Conservation (phyloP, 1,140 invertebrate species). For the Uloborus diversus region DNA sequence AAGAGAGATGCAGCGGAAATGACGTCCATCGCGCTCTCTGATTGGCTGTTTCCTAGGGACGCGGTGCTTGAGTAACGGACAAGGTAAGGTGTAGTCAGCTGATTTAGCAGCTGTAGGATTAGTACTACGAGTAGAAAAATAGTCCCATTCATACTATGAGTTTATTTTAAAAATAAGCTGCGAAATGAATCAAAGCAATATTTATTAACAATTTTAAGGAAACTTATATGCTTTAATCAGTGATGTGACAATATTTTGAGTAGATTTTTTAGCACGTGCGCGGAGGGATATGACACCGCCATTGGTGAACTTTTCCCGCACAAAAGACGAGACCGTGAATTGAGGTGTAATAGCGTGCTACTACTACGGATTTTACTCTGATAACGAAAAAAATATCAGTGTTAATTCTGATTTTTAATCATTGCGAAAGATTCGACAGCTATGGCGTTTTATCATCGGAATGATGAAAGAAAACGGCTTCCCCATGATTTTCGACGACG, state of each 20-base stretch:
- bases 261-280: neutral
- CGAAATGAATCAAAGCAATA: neutral
- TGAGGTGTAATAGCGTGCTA: neutral
- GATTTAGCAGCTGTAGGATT: neutral
- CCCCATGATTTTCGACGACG: conserved; percentile 62
- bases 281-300: neutral
- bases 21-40: no score
- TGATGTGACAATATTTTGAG: neutral
- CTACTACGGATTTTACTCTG: neutral
- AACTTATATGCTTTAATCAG: neutral
- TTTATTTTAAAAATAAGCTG: neutral
- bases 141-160: neutral
- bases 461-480: conserved; percentile 61
- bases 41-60: no score
- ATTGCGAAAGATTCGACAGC: conserved; percentile 12
- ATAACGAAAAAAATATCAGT: neutral
- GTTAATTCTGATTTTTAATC: neutral
- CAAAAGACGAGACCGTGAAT: neutral
- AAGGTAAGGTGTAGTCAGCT: neutral
- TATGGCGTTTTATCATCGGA: conserved; percentile 62
- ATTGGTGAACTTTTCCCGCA: neutral
- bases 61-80: no score
- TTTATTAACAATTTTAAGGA: neutral
- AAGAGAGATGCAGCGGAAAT: no score
- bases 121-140: neutral